Base-by-base conservation (phyloP, 2,113 vertebrate genomes). In the Lophotis ruficrista region DNA sequence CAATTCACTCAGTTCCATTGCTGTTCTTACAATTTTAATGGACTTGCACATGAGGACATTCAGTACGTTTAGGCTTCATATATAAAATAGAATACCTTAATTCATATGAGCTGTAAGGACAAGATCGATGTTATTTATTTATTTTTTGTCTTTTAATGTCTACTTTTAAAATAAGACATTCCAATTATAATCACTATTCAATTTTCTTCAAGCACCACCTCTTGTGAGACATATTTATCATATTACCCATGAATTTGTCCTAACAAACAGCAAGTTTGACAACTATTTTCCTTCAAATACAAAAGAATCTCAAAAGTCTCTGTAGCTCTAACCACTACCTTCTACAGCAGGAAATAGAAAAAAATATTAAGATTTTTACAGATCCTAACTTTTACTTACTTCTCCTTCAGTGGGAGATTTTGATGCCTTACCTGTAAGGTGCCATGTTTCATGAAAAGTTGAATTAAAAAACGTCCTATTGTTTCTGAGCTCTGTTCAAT, bases 381-480 rank as follows among this genome's bases (percentile, higher is more conserved):
- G 9, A 65, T 48, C 7, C 7, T 45, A 75, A n/a, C 8, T 43
- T 64, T 37, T 73, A 35, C 41, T 84, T 77, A 43, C 23, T 89
- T 84, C 28, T 50, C 8, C 35, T 89, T 68, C 33, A 86, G 45
- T 38, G 3, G 22, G 48, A 75, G 24, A 57, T 72, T 85, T 54
- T 73, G 75, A 54, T 73, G 10, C 14, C 83, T 95, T 98, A 99
- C 98, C 98, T 98, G 97, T 83, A 99, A 97, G 43, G 81, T 91
- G 35, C 98, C 98, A 88, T 98, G 93, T 78, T 83, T 94, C 94
- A 99, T 92, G 92, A 98, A 98, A 86, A 99, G 97, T 50, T 98
- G 98, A 95, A 98, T 98, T 94, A 99, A 98, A 92, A 98, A 97
- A 47, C 38, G 89, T 62, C 69, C 96, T 10, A 28, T 43, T 47